These are phyloP conservation scores for Cariama cristata DNA, from an alignment of 2,113 vertebrate genomes.

Conservation along the genomic window DNA sequence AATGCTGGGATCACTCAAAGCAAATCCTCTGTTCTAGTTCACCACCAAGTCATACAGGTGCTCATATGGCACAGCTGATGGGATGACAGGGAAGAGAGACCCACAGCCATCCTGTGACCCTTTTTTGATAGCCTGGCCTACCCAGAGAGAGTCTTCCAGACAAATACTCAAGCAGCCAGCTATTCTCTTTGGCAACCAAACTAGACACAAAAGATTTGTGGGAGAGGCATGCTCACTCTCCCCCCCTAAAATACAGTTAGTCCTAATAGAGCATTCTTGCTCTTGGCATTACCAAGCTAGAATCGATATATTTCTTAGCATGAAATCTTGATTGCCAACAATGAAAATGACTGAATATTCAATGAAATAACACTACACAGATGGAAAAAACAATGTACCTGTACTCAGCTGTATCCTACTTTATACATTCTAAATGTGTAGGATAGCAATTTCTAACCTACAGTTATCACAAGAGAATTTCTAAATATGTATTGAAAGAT, in stretches of 20 bases:
- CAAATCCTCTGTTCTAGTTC: not conserved
- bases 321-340: not conserved
- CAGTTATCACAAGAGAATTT: not conserved
- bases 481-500: not conserved
- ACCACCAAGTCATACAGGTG: not conserved
- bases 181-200: not conserved
- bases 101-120: not conserved
- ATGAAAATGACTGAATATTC: not conserved
- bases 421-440: not conserved
- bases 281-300: not conserved
- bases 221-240: accelerated
- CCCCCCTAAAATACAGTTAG: not conserved
- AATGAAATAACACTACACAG: not conserved
- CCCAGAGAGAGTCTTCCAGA: not conserved
- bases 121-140: not conserved
- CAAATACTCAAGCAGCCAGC: not conserved
- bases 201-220: not conserved
- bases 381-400: not conserved
- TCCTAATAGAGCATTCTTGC: not conserved
- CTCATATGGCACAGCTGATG: not conserved
- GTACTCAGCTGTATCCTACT: not conserved
- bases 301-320: not conserved
- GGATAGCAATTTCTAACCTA: not conserved
- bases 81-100: not conserved
- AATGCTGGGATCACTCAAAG: not conserved